Evolutionary conservation across 35 echinoderm and acorn worm genomes (phyloP), one percentile per base, ranked within the genome.

Genomic region (Ophiothrix spiculata): DNA sequence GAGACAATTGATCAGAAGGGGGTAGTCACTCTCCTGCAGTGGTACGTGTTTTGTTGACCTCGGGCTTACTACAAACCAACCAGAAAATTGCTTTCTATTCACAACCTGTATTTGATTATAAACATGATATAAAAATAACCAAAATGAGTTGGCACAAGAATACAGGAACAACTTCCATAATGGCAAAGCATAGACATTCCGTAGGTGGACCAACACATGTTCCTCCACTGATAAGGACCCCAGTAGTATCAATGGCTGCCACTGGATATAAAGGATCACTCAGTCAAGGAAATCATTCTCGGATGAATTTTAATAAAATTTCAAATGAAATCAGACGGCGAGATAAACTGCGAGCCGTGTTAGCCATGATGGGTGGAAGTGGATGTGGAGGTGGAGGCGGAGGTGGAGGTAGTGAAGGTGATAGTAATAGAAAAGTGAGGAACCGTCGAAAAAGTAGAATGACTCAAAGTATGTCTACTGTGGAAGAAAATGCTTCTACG

Each of bases 321-420:
- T 82, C 38, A 31, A 45, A 33, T 32, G 40, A 45, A 17, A 33
- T 37, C 36, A 79, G 86, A 75, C 79, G 80, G 41, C 37, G 63
- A 75, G 80, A 82, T 29, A 89, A 89, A 63, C 63, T 89, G 32
- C 46, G 87, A 76, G 64, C 46, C 8, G 87, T 83, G 12, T 69
- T 89, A 32, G 69, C 87, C 25, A 82, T 89, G 63, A 89, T 89
- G 87, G 87, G 69, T 42, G n/a, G n/a, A n/a, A n/a, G n/a, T n/a
- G n/a, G n/a, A n/a, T n/a, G n/a, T n/a, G n/a, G n/a, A n/a, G n/a
- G n/a, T n/a, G n/a, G n/a, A n/a, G n/a, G n/a, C n/a, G n/a, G n/a
- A n/a, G n/a, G n/a, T n/a, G n/a, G n/a, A n/a, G n/a, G n/a, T n/a
- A n/a, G n/a, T n/a, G n/a, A n/a, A n/a, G n/a, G n/a, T n/a, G n/a